These are phyloP conservation scores for Chelon labrosus DNA, from an alignment of 2,797 vertebrate genomes.

Conservation along the genomic window DNA sequence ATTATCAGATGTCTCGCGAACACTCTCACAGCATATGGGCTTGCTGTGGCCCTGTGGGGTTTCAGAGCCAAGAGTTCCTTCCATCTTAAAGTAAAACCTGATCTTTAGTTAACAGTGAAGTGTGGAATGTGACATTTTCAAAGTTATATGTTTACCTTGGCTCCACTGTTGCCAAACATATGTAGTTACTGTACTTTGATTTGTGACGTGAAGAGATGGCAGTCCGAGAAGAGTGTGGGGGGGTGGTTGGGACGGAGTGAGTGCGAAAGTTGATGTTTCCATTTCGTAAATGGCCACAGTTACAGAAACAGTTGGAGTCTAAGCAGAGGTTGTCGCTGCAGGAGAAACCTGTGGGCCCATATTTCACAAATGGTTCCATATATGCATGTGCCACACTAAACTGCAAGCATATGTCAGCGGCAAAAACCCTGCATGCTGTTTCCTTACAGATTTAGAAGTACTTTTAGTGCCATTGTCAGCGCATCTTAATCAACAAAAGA, in stretches of 20 bases:
- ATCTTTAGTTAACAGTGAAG: conserved; percentile 37
- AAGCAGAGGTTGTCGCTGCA: conserved; percentile 30
- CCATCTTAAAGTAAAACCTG: conserved; percentile 43
- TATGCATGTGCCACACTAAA: conserved; percentile 28
- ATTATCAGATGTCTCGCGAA: conserved; percentile 54
- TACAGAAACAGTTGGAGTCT: conserved; percentile 23
- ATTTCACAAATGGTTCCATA: conserved; percentile 14
- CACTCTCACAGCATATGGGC: conserved; percentile 26
- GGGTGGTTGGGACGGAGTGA: not conserved
- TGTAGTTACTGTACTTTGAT: conserved; percentile 16
- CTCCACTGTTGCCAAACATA: conserved; percentile 26
- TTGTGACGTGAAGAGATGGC: conserved; percentile 16
- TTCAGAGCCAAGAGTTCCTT: conserved; percentile 33
- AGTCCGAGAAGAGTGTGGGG: not conserved
- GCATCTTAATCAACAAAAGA: not conserved
- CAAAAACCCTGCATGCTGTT: not conserved
- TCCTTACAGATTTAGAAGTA: not conserved
- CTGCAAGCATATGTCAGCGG: conserved; percentile 41
- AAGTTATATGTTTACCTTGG: conserved; percentile 14
- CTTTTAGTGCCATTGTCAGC: not conserved
- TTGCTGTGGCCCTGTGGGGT: conserved; percentile 36
- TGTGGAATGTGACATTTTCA: conserved; percentile 47
- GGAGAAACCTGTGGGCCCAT: conserved; percentile 22
- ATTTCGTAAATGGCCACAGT: conserved; percentile 25
- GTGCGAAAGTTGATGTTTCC: conserved; percentile 24